Percentiles rank a stretch among this genome's conserved stretches.
Evolutionary conservation across 2,888 invertebrate species (phyloP).

Genomic region (Chrysolina oricalcia): DNA sequence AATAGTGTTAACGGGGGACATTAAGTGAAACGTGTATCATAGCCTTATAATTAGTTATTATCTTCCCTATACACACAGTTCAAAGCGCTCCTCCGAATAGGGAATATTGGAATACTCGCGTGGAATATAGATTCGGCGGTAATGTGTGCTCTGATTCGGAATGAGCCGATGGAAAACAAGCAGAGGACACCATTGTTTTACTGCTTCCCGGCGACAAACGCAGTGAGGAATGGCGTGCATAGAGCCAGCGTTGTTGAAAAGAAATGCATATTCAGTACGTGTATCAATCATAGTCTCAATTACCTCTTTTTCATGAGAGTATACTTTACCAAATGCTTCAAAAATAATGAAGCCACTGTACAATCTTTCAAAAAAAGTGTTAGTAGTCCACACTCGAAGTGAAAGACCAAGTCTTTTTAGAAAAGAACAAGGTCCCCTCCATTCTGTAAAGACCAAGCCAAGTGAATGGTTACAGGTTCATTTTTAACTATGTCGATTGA

Average conservation of each 20-base stretch:
- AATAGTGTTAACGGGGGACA: conserved; percentile 51
- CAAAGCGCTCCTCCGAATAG: conserved; percentile 39
- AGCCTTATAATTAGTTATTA: conserved; percentile 58
- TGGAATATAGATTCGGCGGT: conserved; percentile 35
- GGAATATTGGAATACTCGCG: conserved; percentile 34
- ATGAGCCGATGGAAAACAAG: conserved; percentile 29
- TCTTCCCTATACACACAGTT: conserved; percentile 50
- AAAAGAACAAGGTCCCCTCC: no score
- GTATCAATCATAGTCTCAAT: no score
- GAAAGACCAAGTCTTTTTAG: no score
- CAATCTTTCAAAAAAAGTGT: no score
- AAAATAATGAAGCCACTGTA: no score
- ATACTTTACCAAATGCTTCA: no score
- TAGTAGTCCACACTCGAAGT: no score
- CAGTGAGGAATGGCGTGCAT: background rate
- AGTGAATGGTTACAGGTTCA: no score
- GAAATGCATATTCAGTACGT: no score
- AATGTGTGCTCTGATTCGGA: conserved; percentile 26
- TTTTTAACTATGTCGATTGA: no score
- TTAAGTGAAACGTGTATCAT: conserved; percentile 57
- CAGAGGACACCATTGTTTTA: conserved; percentile 6
- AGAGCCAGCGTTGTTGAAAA: background rate
- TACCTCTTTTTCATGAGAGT: no score
- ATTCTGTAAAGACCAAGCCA: no score
- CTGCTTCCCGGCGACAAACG: background rate